phyloP scores from a whole-genome alignment of 2,113 vertebrate genomes.

The Oryzias curvinotus region DNA sequence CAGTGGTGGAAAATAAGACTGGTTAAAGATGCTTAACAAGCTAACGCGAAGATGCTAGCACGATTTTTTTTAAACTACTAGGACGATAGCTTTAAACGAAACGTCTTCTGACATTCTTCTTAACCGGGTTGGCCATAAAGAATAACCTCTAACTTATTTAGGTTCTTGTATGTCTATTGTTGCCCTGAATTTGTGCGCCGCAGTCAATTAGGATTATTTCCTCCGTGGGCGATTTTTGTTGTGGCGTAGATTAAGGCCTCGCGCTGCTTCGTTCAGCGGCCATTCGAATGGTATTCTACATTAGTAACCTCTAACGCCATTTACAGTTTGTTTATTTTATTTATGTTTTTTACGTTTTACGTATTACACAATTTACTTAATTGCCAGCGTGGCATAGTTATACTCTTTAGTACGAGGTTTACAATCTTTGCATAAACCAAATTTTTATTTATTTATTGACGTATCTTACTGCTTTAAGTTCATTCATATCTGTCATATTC shows the following conservation, averaged over 20 bases:
- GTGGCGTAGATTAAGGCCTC: conserved; percentile 51
- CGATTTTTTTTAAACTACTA: not conserved
- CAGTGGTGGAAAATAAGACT: too few species aligned
- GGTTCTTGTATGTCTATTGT: accelerated
- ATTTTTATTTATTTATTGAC: not conserved
- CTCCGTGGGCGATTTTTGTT: not conserved
- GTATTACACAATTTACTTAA: too few species aligned
- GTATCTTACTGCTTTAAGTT: too few species aligned
- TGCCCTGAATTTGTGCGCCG: accelerated
- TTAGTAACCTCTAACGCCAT: conserved; percentile 2
- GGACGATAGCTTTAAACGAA: conserved; percentile 10
- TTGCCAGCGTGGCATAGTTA: too few species aligned
- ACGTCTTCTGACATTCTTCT: not conserved
- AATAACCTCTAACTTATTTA: not conserved
- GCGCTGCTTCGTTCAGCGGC: conserved; percentile 24
- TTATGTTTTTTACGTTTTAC: too few species aligned
- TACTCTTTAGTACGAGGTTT: too few species aligned
- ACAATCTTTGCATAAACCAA: too few species aligned
- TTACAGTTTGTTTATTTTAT: too few species aligned
- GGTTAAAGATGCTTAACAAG: not conserved
- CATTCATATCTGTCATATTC: not conserved
- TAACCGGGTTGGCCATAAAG: not conserved
- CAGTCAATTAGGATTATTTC: not conserved
- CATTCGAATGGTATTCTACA: not conserved
- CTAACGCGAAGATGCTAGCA: not conserved